Evolutionary conservation across 2,888 invertebrate genomes (phyloP).

Genomic region (Nysson spinosus): DNA sequence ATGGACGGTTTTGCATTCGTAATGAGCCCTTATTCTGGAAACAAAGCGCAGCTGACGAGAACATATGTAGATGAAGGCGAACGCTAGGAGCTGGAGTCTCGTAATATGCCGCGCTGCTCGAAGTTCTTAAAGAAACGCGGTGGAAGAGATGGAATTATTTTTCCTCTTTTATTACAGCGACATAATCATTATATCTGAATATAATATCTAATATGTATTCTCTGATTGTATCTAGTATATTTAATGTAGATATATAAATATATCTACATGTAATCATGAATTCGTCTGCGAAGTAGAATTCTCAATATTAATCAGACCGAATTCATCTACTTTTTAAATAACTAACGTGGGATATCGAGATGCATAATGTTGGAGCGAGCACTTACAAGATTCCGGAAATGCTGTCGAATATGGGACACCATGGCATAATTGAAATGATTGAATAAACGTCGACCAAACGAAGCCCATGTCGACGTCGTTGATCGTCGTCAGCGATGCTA

Average conservation of each 20-base stretch:
- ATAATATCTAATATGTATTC: no score
- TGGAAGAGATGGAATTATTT: neutral
- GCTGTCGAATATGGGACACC: constrained; percentile 6
- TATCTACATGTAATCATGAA: no score
- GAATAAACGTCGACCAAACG: constrained; percentile 63
- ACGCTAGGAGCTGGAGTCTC: constrained; percentile 32
- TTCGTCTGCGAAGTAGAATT: no score
- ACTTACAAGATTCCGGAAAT: neutral
- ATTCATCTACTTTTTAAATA: no score
- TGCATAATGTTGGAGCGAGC: no score
- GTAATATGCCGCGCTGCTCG: constrained; percentile 36
- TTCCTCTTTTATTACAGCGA: neutral
- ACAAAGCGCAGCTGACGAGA: constrained; percentile 81
- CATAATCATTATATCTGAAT: neutral
- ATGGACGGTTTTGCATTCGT: constrained; percentile 92
- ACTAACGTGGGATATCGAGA: no score
- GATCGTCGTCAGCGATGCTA: constrained; percentile 35
- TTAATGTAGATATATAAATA: no score
- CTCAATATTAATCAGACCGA: no score
- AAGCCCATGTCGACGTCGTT: constrained; percentile 30
- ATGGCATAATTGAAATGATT: constrained; percentile 65
- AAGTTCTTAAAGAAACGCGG: constrained; percentile 5
- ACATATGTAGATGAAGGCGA: constrained; percentile 81
- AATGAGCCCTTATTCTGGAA: constrained; percentile 85
- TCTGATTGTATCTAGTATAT: no score